phyloP scores from a whole-genome alignment of 1,140 invertebrate genomes.

The Zaprionus lachaisei region DNA sequence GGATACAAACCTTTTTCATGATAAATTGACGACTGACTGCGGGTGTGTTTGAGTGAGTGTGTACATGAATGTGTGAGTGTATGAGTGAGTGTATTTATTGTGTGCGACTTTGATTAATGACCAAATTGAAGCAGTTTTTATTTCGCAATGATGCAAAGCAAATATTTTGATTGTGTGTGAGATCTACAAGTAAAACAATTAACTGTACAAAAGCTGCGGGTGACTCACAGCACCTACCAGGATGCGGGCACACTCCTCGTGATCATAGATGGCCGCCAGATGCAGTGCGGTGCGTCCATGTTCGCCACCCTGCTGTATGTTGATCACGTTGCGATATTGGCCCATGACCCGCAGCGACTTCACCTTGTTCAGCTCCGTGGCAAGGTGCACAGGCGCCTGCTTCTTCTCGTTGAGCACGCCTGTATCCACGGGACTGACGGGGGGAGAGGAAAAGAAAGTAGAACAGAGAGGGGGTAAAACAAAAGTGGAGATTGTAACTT shows the following conservation, averaged over 20 bases:
- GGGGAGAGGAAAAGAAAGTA: background rate
- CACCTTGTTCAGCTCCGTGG: slow-evolving; percentile 90
- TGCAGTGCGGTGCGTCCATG: slow-evolving; percentile 92
- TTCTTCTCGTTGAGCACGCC: slow-evolving; percentile 90
- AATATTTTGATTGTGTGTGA: slow-evolving; percentile 7
- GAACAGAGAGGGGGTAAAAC: too few species aligned
- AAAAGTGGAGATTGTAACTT: slow-evolving; percentile 79
- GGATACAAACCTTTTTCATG: slow-evolving; percentile 66
- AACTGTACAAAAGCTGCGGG: slow-evolving; percentile 41
- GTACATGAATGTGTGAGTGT: background rate
- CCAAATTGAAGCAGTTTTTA: slow-evolving; percentile 27
- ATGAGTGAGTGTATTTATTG: slow-evolving; percentile 1
- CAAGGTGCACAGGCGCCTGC: slow-evolving; percentile 91
- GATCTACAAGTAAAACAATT: slow-evolving; percentile 44
- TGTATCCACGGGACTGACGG: slow-evolving; percentile 88
- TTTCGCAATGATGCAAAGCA: slow-evolving; percentile 32
- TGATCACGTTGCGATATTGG: slow-evolving; percentile 88
- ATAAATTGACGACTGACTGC: slow-evolving; percentile 56
- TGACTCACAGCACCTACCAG: slow-evolving; percentile 87
- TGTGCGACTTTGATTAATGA: slow-evolving; percentile 63
- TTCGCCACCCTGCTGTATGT: slow-evolving; percentile 90
- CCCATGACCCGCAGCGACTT: slow-evolving; percentile 88
- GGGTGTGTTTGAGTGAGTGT: slow-evolving; percentile 11
- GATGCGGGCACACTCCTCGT: slow-evolving; percentile 91
- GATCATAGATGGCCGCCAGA: slow-evolving; percentile 92